Percentiles rank a stretch among this genome's conserved stretches.
Conservation (phyloP, 2,888 invertebrate genomes). For the Ophion slaviceki region DNA sequence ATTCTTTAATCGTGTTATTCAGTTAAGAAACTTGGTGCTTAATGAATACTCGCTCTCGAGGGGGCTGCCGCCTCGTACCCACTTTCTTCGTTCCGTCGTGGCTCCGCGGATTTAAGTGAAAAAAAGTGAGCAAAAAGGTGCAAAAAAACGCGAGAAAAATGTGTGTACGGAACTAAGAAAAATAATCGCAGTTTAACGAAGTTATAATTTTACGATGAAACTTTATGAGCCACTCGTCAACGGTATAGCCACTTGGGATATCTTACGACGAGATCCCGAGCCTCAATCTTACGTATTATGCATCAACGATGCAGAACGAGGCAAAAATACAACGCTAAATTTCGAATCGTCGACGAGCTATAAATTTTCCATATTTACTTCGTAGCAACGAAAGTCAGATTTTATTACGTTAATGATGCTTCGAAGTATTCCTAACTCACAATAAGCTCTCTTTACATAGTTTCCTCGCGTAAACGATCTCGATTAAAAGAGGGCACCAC, state of each 20-base stretch:
- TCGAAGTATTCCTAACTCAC: slow-evolving; percentile 32
- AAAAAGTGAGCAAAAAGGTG: slow-evolving; percentile 18
- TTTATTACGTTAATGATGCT: slow-evolving; percentile 49
- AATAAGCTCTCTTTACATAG: slow-evolving; percentile 29
- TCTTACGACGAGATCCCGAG: slow-evolving; percentile 40
- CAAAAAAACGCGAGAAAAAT: slow-evolving; percentile 32
- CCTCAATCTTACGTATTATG: slow-evolving; percentile 13
- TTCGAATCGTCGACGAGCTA: slow-evolving; percentile 42
- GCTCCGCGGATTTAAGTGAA: slow-evolving; percentile 17
- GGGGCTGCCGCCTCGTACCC: slow-evolving; percentile 44
- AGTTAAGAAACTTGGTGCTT: slow-evolving; percentile 61
- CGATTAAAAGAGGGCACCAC: slow-evolving; percentile 28
- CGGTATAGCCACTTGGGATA: slow-evolving; percentile 44
- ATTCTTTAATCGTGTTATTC: slow-evolving; percentile 64
- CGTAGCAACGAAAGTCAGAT: slow-evolving; percentile 43
- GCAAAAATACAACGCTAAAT: slow-evolving; percentile 16
- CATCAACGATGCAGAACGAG: neutral
- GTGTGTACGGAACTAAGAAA: slow-evolving; percentile 42
- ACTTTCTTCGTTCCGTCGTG: slow-evolving; percentile 54
- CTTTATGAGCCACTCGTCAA: slow-evolving; percentile 64
- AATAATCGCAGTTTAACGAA: slow-evolving; percentile 64
- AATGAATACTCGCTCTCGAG: slow-evolving; percentile 57
- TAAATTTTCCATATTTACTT: slow-evolving; percentile 52
- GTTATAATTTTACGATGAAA: slow-evolving; percentile 66
- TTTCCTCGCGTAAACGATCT: slow-evolving; percentile 32